Evolutionary conservation across 2,113 vertebrate genomes (phyloP).

Genomic region (Lonchura striata): DNA sequence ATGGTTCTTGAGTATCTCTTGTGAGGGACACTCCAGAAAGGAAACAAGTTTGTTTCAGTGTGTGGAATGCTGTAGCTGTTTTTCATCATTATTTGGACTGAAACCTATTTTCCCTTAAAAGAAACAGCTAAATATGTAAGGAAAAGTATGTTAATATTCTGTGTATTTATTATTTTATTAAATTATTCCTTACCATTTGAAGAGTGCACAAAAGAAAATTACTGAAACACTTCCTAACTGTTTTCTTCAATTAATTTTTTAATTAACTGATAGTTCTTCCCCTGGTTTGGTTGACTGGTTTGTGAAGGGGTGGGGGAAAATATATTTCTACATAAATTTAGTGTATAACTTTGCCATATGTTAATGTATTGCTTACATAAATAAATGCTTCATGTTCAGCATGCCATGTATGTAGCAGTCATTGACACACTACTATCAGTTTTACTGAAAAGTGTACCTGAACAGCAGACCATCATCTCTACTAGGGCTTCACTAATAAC

Average conservation of each 20-base stretch:
- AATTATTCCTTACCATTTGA: neutral
- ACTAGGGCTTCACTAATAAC: neutral
- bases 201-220: neutral
- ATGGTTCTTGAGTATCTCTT: neutral
- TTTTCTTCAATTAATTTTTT: neutral
- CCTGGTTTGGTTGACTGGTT: neutral
- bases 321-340: neutral
- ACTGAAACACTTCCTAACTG: neutral
- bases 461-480: neutral
- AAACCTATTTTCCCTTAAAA: conserved; percentile 77
- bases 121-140: conserved; percentile 21
- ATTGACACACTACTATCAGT: neutral
- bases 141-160: conserved; percentile 45
- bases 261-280: neutral
- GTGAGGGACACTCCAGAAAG: neutral
- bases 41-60: neutral
- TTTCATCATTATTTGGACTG: conserved; percentile 17
- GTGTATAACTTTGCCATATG: neutral
- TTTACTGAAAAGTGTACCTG: neutral
- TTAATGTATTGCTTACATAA: conserved; percentile 27
- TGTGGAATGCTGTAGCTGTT: neutral
- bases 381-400: conserved; percentile 60
- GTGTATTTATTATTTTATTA: neutral
- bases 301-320: neutral
- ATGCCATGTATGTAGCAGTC: neutral